Base-by-base conservation (phyloP, 2,113 vertebrate species). In the Damaliscus lunatus region DNA sequence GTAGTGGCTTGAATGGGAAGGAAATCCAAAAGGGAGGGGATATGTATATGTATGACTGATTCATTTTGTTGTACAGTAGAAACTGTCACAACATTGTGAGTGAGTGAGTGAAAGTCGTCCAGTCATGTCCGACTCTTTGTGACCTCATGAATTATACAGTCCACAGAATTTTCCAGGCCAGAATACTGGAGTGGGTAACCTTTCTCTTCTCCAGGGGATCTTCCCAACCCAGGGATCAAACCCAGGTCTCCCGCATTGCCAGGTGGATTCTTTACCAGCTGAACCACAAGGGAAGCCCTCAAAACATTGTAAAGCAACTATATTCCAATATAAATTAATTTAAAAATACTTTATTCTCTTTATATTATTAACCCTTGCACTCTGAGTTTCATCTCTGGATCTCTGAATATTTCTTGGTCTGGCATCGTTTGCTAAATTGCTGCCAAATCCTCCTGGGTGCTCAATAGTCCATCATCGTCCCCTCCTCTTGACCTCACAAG, bases 101-200 rank as follows among this genome's bases (percentile, higher is more conserved):
- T 74, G 19, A 40, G 64, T 23, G n/a, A 71, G 19, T 71, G 67
- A 40, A 6, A 40, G n/a, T 71, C 1, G 0, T 12, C 36, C n/a
- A 71, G 19, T 36, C n/a, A 12, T 71, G n/a, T 23, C 62, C 0
- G 0, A 23, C 67, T 71, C 19, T 40, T 23, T 40, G n/a, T 40
- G n/a, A 71, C n/a, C 19, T 19, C 5, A 71, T 40, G 67, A 11
- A 71, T 36, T 71, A 40, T 6, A 40, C 19, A 40, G 67, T 74
- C 19, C 21, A 74, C 19, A 23, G 19, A 71, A 40, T 25, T 74
- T 23, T 23, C 67, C 67, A 74, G 19, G n/a, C 21, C 19, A 23
- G 36, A 74, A 74, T 40, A 74, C 67, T 40, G 5, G 67, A 74
- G 67, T 74, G 67, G 33, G 19, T 40, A 74, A 36, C 36, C 67